Evolutionary conservation across 2,113 vertebrate species (phyloP), one percentile per base, ranked within the genome.

Genomic region (Condylura cristata): DNA sequence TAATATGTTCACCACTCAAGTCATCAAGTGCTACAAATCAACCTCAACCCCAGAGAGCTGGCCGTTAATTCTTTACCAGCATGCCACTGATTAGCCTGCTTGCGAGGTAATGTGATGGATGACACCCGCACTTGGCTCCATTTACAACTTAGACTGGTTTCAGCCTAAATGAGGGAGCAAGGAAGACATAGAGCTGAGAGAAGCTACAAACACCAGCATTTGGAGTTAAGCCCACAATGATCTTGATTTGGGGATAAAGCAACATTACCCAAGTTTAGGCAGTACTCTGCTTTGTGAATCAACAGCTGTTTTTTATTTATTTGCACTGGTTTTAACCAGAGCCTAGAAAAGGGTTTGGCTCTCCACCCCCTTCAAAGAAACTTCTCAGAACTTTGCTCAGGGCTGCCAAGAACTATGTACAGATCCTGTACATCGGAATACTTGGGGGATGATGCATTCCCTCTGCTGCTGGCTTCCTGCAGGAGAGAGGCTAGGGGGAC

Each of bases 221-320:
- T 71, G 75, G 89, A 80, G 86, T 58, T 61, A 41, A 70, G 75
- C 56, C 61, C 58, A 26, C 66, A 32, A 22, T 14, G 22, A 30
- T 79, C 58, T 70, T 82, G 28, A n/a, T 51, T 30, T 66, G 83
- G 39, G 66, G 24, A 44, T 56, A n/a, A 65, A 82, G 37, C 37
- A 48, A 48, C 2, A 2, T 51, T 71, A 81, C 44, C 46, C 90
- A 70, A 70, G 28, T 2, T 22, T 63, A 53, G 41, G 46, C 84
- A 26, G 46, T 10, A 6, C 74, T 72, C 51, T 75, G 81, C 56
- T 70, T 79, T 89, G 60, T 70, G 82, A 78, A 80, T 82, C 63
- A 80, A 86, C 88, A 94, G 87, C 81, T 92, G 74, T 12, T 18
- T 93, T 93, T 37, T 86, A 60, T 94, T 94, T 93, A 68, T 96